Conservation (phyloP, 2,797 vertebrate genomes). For the Champsocephalus gunnari region DNA sequence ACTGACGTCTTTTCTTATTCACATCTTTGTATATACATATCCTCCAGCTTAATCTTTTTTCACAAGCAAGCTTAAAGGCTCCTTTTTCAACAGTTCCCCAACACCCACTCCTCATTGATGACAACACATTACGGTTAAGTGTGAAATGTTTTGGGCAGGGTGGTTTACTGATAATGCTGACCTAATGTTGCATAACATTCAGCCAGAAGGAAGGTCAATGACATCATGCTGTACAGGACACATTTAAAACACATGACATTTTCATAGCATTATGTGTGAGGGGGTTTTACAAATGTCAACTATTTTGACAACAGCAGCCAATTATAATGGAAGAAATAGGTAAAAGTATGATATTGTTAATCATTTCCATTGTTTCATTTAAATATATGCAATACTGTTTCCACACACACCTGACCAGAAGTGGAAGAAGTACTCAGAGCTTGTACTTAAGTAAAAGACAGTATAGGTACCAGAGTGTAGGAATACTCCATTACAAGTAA, state of each 20-base stretch:
- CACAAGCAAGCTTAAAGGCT: background rate
- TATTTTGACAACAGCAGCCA: background rate
- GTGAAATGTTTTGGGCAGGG: background rate
- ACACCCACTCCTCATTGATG: background rate
- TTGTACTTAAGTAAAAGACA: too few species aligned
- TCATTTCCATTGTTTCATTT: conserved; percentile 6
- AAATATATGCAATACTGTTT: background rate
- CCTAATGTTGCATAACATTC: conserved; percentile 12
- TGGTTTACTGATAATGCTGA: conserved; percentile 10
- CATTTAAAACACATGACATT: background rate
- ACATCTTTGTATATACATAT: background rate
- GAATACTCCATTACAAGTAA: too few species aligned
- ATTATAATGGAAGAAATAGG: background rate
- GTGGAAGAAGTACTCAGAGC: too few species aligned
- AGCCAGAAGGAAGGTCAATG: background rate
- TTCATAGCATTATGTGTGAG: background rate
- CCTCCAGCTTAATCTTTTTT: background rate
- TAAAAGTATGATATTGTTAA: background rate
- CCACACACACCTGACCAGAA: conserved; percentile 13
- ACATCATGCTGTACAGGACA: conserved; percentile 24
- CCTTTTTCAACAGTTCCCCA: background rate
- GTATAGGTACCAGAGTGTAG: too few species aligned
- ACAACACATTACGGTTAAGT: background rate
- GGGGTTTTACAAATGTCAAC: background rate
- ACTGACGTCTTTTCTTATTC: conserved; percentile 39